Evolutionary conservation across 2,888 invertebrate species (phyloP).

Genomic region (Morinoia aosen): DNA sequence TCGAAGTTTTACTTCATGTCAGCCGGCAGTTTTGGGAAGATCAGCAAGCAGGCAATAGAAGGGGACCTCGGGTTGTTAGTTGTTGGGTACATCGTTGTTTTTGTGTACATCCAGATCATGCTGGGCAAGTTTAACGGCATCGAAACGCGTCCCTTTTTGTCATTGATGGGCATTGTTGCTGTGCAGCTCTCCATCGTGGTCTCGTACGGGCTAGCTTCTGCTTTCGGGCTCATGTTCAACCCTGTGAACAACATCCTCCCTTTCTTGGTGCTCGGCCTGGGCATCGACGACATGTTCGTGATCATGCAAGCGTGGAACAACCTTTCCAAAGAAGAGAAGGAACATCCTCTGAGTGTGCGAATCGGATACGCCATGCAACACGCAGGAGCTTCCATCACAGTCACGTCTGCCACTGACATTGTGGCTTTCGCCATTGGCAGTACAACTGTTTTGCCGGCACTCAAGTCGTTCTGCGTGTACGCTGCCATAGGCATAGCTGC

Average conservation of each 20-base stretch:
- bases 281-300: slow-evolving; percentile 88
- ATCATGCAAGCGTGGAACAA: slow-evolving; percentile 85
- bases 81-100: slow-evolving; percentile 81
- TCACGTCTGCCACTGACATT: slow-evolving; percentile 87
- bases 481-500: slow-evolving; percentile 84
- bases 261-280: slow-evolving; percentile 84
- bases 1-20: slow-evolving; percentile 60
- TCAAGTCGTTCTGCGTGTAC: slow-evolving; percentile 86
- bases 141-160: slow-evolving; percentile 80
- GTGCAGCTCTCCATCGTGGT: slow-evolving; percentile 83
- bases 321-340: slow-evolving; percentile 58
- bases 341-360: slow-evolving; percentile 76
- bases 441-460: slow-evolving; percentile 83
- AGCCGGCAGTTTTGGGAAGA: slow-evolving; percentile 79
- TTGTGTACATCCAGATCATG: slow-evolving; percentile 81
- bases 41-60: slow-evolving; percentile 80
- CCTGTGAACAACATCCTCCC: slow-evolving; percentile 87
- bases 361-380: slow-evolving; percentile 82
- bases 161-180: slow-evolving; percentile 79
- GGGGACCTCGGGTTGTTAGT: slow-evolving; percentile 81
- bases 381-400: slow-evolving; percentile 86
- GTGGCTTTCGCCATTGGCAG: slow-evolving; percentile 85
- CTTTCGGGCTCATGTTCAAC: slow-evolving; percentile 81
- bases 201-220: slow-evolving; percentile 81
- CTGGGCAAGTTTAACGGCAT: slow-evolving; percentile 83